Evolutionary conservation across 2,797 vertebrate genomes (phyloP).

Genomic region (Smutsia temminckii): DNA sequence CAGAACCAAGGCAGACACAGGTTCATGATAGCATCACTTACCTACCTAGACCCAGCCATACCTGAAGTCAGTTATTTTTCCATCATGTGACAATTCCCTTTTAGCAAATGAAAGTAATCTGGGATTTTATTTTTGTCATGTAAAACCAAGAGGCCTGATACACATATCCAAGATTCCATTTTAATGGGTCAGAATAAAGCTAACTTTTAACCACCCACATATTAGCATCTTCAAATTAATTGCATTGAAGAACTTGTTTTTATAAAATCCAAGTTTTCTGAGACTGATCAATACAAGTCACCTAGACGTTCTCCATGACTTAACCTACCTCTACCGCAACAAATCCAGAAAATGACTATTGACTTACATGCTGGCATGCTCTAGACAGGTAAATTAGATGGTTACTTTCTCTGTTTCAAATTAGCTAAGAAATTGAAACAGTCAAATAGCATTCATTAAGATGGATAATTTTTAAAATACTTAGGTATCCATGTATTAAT

Average conservation of each 20-base stretch:
- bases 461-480: slow-evolving; percentile 51
- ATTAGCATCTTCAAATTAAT: slow-evolving; percentile 26
- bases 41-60: not conserved
- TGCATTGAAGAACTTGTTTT: not conserved
- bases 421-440: slow-evolving; percentile 57
- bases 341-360: slow-evolving; percentile 41
- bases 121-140: not conserved
- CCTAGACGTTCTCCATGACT: not conserved
- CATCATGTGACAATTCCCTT: not conserved
- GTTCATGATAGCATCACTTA: not conserved
- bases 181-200: not conserved
- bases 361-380: not conserved
- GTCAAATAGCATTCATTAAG: slow-evolving; percentile 58
- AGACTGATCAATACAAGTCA: not conserved
- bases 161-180: not conserved
- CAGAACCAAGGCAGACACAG: not conserved
- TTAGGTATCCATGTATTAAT: slow-evolving; percentile 54
- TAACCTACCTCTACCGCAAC: not conserved
- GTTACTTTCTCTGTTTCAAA: slow-evolving; percentile 62
- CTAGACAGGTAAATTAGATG: slow-evolving; percentile 50
- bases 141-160: slow-evolving; percentile 4
- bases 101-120: not conserved
- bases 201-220: not conserved
- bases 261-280: not conserved
- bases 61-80: not conserved